Conservation (phyloP, 2,888 invertebrate genomes). For the Stenolophus ochropezus region DNA sequence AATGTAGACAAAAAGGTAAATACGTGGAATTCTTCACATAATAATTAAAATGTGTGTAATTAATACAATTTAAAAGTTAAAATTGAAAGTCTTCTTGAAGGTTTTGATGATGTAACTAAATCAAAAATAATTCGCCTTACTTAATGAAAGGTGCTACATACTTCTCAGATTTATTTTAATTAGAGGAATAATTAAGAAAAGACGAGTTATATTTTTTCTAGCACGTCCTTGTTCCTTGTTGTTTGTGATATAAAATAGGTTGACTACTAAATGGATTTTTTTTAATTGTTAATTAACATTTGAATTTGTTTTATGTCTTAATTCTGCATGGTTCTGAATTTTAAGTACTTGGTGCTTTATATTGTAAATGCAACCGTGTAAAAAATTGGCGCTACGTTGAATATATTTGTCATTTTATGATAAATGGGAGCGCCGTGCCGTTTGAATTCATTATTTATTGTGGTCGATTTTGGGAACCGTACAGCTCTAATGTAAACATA, state of each 20-base stretch:
- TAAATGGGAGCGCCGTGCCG: neutral
- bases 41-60: neutral
- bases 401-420: constrained; percentile 6
- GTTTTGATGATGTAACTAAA: neutral
- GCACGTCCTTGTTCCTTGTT: constrained; percentile 9
- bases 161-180: constrained; percentile 11
- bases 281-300: constrained; percentile 23
- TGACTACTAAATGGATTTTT: neutral
- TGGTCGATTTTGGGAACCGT: neutral
- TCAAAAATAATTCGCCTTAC: neutral
- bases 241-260: neutral
- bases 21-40: neutral
- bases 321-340: constrained; percentile 2
- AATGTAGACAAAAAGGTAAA: neutral
- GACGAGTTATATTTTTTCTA: neutral
- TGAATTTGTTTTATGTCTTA: constrained; percentile 29
- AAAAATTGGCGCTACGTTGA: neutral
- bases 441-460: neutral
- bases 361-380: neutral
- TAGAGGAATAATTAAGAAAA: constrained; percentile 10
- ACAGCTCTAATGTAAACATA: neutral
- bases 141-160: constrained; percentile 2
- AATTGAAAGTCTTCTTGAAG: constrained; percentile 1
- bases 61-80: neutral
- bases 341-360: neutral